phyloP scores from a whole-genome alignment of 2,797 vertebrate species.

The Micropoecilia bifurca region DNA sequence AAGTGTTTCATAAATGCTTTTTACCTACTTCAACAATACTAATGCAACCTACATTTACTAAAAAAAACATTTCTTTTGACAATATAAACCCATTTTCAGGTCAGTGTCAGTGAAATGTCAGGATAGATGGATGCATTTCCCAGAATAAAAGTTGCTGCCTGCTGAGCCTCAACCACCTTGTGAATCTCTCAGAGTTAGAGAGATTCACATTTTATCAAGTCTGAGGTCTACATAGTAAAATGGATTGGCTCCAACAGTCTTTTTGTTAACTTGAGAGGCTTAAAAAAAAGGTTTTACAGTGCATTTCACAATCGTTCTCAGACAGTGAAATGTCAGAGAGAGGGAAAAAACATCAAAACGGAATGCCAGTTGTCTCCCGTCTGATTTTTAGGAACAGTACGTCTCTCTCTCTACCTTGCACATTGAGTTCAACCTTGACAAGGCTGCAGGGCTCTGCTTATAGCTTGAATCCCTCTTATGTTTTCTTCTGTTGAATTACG shows the following conservation, averaged over 20 bases:
- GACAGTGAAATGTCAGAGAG: background rate
- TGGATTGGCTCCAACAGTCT: background rate
- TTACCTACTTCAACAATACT: background rate
- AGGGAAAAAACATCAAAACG: conserved; percentile 27
- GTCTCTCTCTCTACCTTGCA: conserved; percentile 16
- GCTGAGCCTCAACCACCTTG: conserved; percentile 3
- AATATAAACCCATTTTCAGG: conserved; percentile 3
- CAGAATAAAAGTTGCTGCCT: conserved; percentile 5
- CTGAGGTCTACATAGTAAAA: background rate
- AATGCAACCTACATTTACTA: background rate
- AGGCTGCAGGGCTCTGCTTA: conserved; percentile 41
- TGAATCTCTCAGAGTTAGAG: background rate
- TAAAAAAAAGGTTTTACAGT: background rate
- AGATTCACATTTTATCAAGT: background rate
- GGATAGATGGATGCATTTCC: conserved; percentile 3
- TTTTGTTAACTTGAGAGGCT: background rate
- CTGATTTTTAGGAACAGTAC: conserved; percentile 31
- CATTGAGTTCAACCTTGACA: conserved; percentile 59
- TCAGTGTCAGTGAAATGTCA: conserved; percentile 8
- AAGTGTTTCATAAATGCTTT: background rate
- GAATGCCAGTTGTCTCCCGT: conserved; percentile 16
- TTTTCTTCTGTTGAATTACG: conserved; percentile 35
- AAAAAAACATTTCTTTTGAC: background rate
- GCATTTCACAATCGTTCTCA: background rate
- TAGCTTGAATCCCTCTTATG: conserved; percentile 19